A percentile compares a stretch with the other conserved stretches of the same genome.
Evolutionary conservation across 2,888 invertebrate species (phyloP).

Genomic region (Cantharis nigra): DNA sequence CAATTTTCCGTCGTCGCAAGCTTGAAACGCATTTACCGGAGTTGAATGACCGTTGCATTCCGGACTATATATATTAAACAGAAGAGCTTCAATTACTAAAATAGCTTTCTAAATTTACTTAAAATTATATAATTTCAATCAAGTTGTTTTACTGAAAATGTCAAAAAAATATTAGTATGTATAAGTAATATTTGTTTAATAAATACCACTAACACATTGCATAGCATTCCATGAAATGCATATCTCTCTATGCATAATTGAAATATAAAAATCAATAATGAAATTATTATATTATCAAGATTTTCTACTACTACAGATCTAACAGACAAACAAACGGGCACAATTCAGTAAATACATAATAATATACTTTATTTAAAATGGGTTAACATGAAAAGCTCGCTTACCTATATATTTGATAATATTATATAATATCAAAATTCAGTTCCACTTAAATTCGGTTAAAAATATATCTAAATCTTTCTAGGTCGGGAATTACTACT

Average conservation of each 20-base stretch:
- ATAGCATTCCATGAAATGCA: not conserved
- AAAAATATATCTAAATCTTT: not conserved
- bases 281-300: not conserved
- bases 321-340: not conserved
- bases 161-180: not conserved
- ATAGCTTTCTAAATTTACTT: slow-evolving; percentile 1
- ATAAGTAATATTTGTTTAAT: not conserved
- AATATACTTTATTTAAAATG: too few species aligned
- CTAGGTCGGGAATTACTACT: too few species aligned
- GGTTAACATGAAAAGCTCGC: too few species aligned
- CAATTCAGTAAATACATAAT: not conserved
- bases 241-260: not conserved
- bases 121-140: not conserved
- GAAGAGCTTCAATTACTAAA: not conserved
- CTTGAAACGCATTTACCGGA: slow-evolving; percentile 20
- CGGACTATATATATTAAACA: not conserved
- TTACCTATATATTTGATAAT: too few species aligned
- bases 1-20: slow-evolving; percentile 15
- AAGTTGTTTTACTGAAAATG: not conserved
- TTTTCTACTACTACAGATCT: not conserved
- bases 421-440: not conserved
- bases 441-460: not conserved
- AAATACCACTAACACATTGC: not conserved
- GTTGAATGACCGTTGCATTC: slow-evolving; percentile 17
- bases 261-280: not conserved